Percentiles rank a stretch among this genome's conserved stretches.
Evolutionary conservation across 2,888 invertebrate genomes (phyloP).

Genomic region (Sminthurinus aureus): DNA sequence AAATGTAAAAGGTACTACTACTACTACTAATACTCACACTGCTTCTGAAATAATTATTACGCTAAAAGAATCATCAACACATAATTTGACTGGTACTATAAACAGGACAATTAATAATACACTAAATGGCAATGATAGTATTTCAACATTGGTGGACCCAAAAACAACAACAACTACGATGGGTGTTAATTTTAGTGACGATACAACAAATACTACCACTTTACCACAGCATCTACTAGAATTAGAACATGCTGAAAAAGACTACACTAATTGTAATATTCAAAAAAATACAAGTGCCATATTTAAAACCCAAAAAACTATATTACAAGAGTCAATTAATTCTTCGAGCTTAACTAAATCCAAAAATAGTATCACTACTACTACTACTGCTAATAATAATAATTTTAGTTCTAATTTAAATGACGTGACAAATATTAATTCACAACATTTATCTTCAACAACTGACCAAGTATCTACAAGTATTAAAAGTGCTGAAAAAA

Average conservation of each 20-base stretch:
- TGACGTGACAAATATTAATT: neutral
- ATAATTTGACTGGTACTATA: conserved; percentile 6
- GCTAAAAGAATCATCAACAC: too few relatives aligned
- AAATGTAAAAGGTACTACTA: neutral
- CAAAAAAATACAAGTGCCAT: conserved; percentile 15
- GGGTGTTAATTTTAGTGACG: conserved; percentile 17
- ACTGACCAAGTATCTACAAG: neutral
- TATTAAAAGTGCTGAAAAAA: conserved; percentile 24
- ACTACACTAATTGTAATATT: neutral
- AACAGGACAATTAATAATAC: neutral
- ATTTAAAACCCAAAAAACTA: neutral
- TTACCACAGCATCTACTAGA: neutral
- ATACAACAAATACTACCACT: neutral
- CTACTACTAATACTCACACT: conserved; percentile 2
- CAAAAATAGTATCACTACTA: neutral
- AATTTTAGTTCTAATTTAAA: conserved; percentile 20
- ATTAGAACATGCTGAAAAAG: neutral
- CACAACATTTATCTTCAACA: neutral
- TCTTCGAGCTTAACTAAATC: conserved; percentile 24
- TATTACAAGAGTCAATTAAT: conserved; percentile 7
- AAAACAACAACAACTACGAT: neutral
- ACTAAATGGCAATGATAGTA: conserved; percentile 25
- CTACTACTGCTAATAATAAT: conserved; percentile 15
- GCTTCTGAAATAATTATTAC: conserved; percentile 1
- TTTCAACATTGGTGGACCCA: neutral